Base-by-base conservation (phyloP, 2,797 vertebrate species). In the Sebastes diaconus region DNA sequence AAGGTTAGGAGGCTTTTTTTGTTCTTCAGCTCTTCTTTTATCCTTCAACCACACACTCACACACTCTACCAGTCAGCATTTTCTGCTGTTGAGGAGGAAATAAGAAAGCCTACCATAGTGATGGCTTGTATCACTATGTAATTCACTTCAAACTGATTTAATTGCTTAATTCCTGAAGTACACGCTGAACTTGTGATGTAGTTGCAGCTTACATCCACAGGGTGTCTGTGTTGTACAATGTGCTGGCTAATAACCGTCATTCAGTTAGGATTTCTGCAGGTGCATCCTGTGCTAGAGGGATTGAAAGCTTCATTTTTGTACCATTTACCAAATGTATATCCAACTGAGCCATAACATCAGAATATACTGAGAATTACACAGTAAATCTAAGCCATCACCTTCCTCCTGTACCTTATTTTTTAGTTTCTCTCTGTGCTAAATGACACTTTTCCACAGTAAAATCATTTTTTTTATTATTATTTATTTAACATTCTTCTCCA, bases 1-100 rank as follows among this genome's bases (percentile, higher is more conserved):
- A 99, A 99, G 97, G 98, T 99, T 65, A 87, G 87, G 7, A 34
- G 2, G 8, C 24, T 9, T 27, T 7, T 71, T 67, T 1, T 0
- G 8, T 63, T 50, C 59, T 11, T 75, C 34, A 68, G 24, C 32
- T 11, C n/a, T 25, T n/a, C 1, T 65, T 34, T 34, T 68, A 25
- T 79, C 54, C 12, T 30, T 39, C 29, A 59, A 70, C 8, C 27
- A 10, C 1, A 16, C 5, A 8, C 22, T 25, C 16, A 5, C 11
- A n/a, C 34, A 29, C 10, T 50, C 25, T 69, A 32, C 36, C 57
- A 20, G 6, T 57, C 24, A 58, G 42, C 29, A 2, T 36, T 57
- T 25, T 60, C 22, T 36, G 13, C 29, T 61, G 34, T 22, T 14
- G 34, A 66, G 25, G 24, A 54, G 70, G 3, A 8, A 60, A 39